Percentiles rank a stretch among this genome's conserved stretches.
These are phyloP conservation scores for Eolophus roseicapilla DNA, from an alignment of 2,113 vertebrate genomes.

Conservation along the genomic window DNA sequence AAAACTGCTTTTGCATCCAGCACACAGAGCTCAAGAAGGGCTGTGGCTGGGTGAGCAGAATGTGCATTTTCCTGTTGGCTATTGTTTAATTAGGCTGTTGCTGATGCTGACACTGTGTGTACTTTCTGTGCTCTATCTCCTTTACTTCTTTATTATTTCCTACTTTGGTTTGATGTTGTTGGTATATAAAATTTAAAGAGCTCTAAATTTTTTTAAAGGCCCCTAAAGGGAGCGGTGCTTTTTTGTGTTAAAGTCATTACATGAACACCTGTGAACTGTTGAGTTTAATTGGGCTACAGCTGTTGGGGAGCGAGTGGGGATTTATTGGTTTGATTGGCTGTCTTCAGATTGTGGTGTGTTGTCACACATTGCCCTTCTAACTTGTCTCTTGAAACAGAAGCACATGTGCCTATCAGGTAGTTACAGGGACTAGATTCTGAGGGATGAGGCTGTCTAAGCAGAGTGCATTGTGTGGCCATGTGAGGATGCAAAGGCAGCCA, in stretches of 20 bases:
- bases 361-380: background rate
- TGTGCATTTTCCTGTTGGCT: slow-evolving; percentile 25
- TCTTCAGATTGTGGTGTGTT: background rate
- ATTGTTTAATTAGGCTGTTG: slow-evolving; percentile 51
- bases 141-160: slow-evolving; percentile 76
- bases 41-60: background rate
- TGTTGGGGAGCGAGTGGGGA: slow-evolving; percentile 66
- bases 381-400: background rate
- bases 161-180: slow-evolving; percentile 77
- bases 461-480: background rate
- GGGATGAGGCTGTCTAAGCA: background rate
- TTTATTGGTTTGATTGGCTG: slow-evolving; percentile 54
- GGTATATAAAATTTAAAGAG: slow-evolving; percentile 84
- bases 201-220: slow-evolving; percentile 79
- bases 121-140: slow-evolving; percentile 39
- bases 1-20: background rate
- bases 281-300: slow-evolving; percentile 81
- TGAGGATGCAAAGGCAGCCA: background rate
- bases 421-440: background rate
- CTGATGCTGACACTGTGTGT: slow-evolving; percentile 12
- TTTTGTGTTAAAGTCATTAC: slow-evolving; percentile 75
- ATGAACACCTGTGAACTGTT: slow-evolving; percentile 77
- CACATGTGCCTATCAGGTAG: background rate
- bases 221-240: slow-evolving; percentile 75
- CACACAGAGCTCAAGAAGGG: background rate